Evolutionary conservation across 2,888 invertebrate genomes (phyloP).

Genomic region (Ditylenchus weischeri): DNA sequence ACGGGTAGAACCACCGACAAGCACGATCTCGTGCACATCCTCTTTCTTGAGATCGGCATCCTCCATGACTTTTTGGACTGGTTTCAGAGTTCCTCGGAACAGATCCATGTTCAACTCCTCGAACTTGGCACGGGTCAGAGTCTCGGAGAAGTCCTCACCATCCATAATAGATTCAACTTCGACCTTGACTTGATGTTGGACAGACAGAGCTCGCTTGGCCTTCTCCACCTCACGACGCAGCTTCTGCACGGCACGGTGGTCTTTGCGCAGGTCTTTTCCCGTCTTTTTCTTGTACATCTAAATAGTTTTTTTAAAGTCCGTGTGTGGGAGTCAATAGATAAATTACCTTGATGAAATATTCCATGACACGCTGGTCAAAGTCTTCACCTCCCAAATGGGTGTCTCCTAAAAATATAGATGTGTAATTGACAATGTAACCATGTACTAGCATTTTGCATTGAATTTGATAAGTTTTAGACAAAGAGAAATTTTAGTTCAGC

Average conservation of each 20-base stretch:
- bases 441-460: no score
- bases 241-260: conserved; percentile 60
- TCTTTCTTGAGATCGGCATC: conserved; percentile 99
- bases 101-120: conserved; percentile 61
- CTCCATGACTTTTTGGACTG: conserved; percentile 83
- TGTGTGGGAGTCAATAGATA: no score
- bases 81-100: conserved; percentile 83
- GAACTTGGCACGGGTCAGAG: conserved; percentile 93
- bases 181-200: conserved; percentile 79
- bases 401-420: conserved; percentile 22
- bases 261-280: conserved; percentile 60
- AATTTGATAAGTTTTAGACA: no score
- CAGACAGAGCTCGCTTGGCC: conserved; percentile 73
- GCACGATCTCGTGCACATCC: conserved; percentile 96
- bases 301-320: no score
- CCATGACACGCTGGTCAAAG: conserved; percentile 66
- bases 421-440: no score
- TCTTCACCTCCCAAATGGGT: conserved; percentile 79
- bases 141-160: conserved; percentile 96
- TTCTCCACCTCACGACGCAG: conserved; percentile 61
- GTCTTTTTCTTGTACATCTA: conserved; percentile 64
- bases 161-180: conserved; percentile 98
- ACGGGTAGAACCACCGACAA: conserved; percentile 97
- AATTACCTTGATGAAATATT: conserved; percentile 83
- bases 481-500: no score